Evolutionary conservation across 2,797 vertebrate species (phyloP), one percentile per base, ranked within the genome.

Genomic region (Halcyon badia): DNA sequence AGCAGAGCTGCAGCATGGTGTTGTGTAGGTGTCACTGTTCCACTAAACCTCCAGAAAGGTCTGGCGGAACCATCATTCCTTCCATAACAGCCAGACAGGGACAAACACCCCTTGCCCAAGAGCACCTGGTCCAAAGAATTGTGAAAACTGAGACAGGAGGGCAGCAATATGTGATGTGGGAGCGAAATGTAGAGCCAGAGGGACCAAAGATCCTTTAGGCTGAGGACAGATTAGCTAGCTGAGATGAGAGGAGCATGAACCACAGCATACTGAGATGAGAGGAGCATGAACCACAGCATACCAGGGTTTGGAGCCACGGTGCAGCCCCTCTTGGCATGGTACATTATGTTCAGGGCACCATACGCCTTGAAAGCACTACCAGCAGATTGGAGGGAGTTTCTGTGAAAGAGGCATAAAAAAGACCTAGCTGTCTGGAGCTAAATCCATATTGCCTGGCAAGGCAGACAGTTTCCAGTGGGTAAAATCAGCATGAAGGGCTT

Each of bases 321-420:
- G 54, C 51, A 69, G 33, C 49, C 37, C 46, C 35, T 68, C 57
- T 78, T 94, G 80, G 46, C 22, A 0, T n/a, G 39, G 70, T 84
- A 48, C 8, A 0, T 73, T 70, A 25, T 69, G 70, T 82, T 93
- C 71, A 31, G 78, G 81, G 66, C 31, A 57, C 75, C 75, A 25
- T 49, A 49, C 0, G 9, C 56, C 49, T 86, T 13, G 2, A 77
- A 89, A 90, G 71, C 9, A 5, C 48, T 77, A 14, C 75, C 39
- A 72, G 35, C 86, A 89, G 68, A 68, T 68, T 83, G 71, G 31
- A 87, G 64, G 56, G 87, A 80, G 78, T 80, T 92, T 52, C 75
- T 92, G 68, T 65, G 49, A 72, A 61, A 35, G 14, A 78, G 13
- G 17, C 25, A 9, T 76, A 24, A 58, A 71, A 51, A 90, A 76